Evolutionary conservation across 64 coral and sea anemone genomes (phyloP), one percentile per base, ranked within the genome.

Genomic region (Montipora cactus): DNA sequence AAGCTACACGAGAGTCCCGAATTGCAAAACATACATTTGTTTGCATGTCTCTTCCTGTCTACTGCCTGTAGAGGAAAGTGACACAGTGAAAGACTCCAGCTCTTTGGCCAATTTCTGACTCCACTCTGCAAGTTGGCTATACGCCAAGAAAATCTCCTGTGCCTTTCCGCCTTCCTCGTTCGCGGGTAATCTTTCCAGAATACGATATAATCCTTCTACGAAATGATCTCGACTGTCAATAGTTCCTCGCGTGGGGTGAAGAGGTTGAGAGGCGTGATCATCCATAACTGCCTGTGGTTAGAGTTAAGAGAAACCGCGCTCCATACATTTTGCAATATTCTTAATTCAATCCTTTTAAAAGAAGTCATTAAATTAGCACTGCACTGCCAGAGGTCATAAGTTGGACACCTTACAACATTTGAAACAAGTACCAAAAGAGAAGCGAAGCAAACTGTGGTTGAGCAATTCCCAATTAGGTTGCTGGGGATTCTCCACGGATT

Each of bases 201-300:
- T 22, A 21, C 93, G 74, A 78, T 92, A 84, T 4, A 89, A 47
- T 8, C 59, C 71, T 48, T 77, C 58, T 76, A 95, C 71, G 72
- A 98, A 98, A 4, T 79, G 68, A 44, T 98, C 97, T 75, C 97
- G 87, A 46, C 88, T 90, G 58, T 98, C 97, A 57, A 98, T 95
- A 9, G 97, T 98, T 19, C 83, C 88, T 44, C 97, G 91, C 2
- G 61, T 77, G 4, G 91, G 81, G 51, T 94, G 92, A 59, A 81
- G 67, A 75, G 80, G 88, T 21, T 88, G 91, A 13, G 79, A 48
- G 67, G 66, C 47, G 69, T 90, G 83, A 11, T 91, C 79, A 20
- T 79, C 73, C 78, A 98, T 89, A 9, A 92, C 57, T 50, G 72
- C 62, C 89, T 79, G 44, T 45, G 66, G 8, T 45, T 49, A 18